phyloP scores from a whole-genome alignment of 2,797 vertebrate species.

The Alca torda region DNA sequence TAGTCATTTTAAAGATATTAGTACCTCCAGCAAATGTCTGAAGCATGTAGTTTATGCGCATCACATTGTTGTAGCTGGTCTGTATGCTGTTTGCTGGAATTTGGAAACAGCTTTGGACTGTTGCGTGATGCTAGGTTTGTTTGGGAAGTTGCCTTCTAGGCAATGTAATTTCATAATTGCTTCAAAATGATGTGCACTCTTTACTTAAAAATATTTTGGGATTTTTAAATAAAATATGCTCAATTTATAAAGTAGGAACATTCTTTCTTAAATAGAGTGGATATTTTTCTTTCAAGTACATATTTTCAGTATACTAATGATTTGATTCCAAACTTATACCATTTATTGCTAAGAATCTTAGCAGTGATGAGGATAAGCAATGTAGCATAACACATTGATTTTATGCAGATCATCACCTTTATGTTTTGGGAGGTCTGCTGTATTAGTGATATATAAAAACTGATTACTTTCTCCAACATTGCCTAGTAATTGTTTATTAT shows the following conservation, averaged over 20 bases:
- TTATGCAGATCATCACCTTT: slow-evolving; percentile 98
- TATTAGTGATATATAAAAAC: slow-evolving; percentile 96
- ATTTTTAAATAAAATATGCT: not conserved
- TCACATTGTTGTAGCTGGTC: not conserved
- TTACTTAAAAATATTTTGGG: not conserved
- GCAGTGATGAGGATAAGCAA: slow-evolving; percentile 88
- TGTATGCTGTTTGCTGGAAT: not conserved
- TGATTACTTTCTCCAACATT: slow-evolving; percentile 92
- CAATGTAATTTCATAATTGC: not conserved
- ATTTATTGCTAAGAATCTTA: slow-evolving; percentile 68
- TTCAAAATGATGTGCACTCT: not conserved
- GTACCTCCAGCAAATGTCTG: not conserved
- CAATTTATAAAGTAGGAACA: slow-evolving; percentile 1
- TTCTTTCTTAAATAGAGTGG: not conserved
- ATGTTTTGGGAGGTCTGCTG: slow-evolving; percentile 88
- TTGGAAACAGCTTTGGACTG: not conserved
- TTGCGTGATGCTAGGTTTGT: not conserved
- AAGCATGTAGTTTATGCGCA: not conserved
- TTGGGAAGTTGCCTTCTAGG: not conserved
- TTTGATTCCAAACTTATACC: slow-evolving; percentile 44
- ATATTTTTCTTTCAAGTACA: slow-evolving; percentile 10
- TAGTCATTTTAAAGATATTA: not conserved
- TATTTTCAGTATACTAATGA: slow-evolving; percentile 42
- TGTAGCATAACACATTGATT: slow-evolving; percentile 94
- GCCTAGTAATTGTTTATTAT: slow-evolving; percentile 99